A percentile compares a stretch with the other conserved stretches of the same genome.
These are phyloP conservation scores for Phragmatobia fuliginosa DNA, from an alignment of 2,888 invertebrate species.

Conservation along the genomic window DNA sequence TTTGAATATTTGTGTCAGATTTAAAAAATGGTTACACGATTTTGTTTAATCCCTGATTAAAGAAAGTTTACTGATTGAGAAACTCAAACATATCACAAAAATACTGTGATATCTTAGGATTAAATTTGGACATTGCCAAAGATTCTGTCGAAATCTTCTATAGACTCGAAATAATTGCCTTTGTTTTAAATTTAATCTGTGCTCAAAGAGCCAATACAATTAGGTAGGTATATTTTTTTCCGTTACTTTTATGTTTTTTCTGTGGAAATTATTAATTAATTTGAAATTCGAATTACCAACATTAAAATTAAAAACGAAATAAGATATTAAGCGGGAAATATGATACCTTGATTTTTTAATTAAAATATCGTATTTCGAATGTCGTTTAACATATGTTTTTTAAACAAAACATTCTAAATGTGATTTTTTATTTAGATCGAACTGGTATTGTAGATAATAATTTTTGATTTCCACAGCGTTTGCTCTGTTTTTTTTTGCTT, in stretches of 20 bases:
- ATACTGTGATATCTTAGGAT: slow-evolving; percentile 14
- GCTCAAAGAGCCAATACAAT: not conserved
- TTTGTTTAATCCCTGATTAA: slow-evolving; percentile 29
- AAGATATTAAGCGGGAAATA: not conserved
- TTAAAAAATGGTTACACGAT: slow-evolving; percentile 23
- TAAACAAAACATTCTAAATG: not conserved
- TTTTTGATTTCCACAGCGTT: not conserved
- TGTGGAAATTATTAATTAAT: not conserved
- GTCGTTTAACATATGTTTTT: not conserved
- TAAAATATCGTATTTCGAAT: not conserved
- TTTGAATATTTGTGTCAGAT: slow-evolving; percentile 19
- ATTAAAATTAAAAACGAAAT: not conserved
- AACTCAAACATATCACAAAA: slow-evolving; percentile 29
- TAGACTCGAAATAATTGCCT: not conserved
- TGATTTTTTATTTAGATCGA: not conserved
- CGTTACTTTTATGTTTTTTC: not conserved
- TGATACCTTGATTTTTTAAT: not conserved
- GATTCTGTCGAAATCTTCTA: not conserved
- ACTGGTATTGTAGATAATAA: not conserved
- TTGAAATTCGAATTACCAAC: not conserved
- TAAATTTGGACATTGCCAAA: not conserved
- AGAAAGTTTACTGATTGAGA: slow-evolving; percentile 32
- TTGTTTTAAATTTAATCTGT: not conserved
- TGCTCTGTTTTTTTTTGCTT: not conserved
- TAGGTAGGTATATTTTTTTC: not conserved